Base-by-base conservation (phyloP, 2,888 invertebrate genomes). In the Epinotia nisella region DNA sequence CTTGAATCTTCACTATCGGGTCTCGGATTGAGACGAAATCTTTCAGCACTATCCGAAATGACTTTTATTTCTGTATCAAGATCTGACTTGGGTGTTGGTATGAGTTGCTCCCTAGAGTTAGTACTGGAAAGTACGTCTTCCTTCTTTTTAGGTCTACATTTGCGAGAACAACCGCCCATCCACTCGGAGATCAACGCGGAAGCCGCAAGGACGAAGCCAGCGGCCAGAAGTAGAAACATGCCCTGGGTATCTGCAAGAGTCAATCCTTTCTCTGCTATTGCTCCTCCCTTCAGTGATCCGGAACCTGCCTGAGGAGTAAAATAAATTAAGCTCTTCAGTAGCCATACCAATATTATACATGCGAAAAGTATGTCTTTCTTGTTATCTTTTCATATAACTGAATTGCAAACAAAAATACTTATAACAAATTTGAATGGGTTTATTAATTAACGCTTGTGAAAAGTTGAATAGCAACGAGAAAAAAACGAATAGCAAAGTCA, bases 191-290 rank as follows among this genome's bases (percentile, higher is more conserved):
- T 78, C 11, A 97, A 87, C 3, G 95, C 95, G 3, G 95, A 89
- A 0, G 93, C 94, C 4, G 95, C 97, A 35, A 96, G 82, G 0
- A 96, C 81, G 82, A 96, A 96, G 0, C 97, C 97, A 56, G 95
- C 94, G 5, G 93, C 96, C 77, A 97, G 90, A 0, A 97, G 91
- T 3, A 97, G 87, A 82, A 97, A 97, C 96, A 97, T 97, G 11
- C 97, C 97, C 88, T 97, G 96, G 0, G 96, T 97, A 76, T 97
- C 97, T 80, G 96, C 97, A 41, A 97, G 89, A 1, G 96, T 96
- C n/a, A 97, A 85, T 24, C 96, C 96, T 75, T 96, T 94, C 82
- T 97, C 97, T 85, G 96, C 95, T 29, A 94, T 92, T 55, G 90
- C 86, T 10, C 88, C 78, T 21, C 90, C 87, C 62, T 92, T 93